A percentile compares a stretch with the other conserved stretches of the same genome.
Conservation (phyloP, 2,797 vertebrate species). For the Gallinago stenura region DNA sequence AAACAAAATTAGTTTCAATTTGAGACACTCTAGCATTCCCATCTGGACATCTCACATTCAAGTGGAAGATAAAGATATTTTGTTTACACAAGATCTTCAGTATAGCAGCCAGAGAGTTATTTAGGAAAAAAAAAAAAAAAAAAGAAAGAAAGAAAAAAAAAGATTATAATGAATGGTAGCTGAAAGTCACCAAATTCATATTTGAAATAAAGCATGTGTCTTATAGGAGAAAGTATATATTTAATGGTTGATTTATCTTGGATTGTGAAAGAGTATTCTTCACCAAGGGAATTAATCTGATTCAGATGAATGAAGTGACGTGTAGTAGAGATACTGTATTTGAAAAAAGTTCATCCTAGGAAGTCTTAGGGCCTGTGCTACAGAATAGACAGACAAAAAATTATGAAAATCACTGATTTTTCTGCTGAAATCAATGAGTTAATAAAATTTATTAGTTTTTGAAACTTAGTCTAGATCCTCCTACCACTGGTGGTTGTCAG, state of each 20-base stretch:
- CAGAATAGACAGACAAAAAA: background rate
- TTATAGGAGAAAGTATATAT: background rate
- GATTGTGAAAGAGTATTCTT: background rate
- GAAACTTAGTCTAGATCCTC: background rate
- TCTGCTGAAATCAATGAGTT: background rate
- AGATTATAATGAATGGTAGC: background rate
- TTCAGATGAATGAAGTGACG: background rate
- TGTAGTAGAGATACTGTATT: background rate
- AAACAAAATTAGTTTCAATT: slow-evolving; percentile 52
- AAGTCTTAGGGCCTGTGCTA: background rate
- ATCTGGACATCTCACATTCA: background rate
- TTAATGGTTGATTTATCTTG: background rate
- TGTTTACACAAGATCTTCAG: background rate
- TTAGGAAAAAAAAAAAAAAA: too few relatives aligned
- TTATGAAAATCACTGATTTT: background rate
- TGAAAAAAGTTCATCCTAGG: background rate
- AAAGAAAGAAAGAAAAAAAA: background rate
- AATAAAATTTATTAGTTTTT: background rate
- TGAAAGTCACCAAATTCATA: background rate
- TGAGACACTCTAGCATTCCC: background rate
- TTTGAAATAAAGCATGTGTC: background rate
- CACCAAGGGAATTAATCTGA: background rate
- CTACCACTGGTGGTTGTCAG: background rate
- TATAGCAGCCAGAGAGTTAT: background rate
- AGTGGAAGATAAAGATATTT: background rate